Evolutionary conservation across 2,888 invertebrate genomes (phyloP), one percentile per base, ranked within the genome.

Genomic region (Agapostemon virescens): DNA sequence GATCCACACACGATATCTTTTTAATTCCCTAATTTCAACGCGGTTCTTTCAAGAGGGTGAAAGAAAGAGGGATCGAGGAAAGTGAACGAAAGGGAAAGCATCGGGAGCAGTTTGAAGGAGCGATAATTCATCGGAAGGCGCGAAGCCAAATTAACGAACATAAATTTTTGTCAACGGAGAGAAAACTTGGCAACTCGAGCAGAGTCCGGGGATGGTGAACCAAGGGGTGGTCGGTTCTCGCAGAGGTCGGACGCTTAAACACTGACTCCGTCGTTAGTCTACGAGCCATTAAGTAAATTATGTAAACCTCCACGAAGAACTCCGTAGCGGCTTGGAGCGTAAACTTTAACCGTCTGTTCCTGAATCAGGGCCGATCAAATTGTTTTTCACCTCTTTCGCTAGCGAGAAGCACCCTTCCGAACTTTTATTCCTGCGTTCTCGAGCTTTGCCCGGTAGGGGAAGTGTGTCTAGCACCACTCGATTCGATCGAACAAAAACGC

Each of bases 231-330:
- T 38, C 55, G 70, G 77, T 84, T 78, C 82, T 68, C 52, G 49
- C 11, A n/a, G n/a, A 74, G 36, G 55, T 55, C 75, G 74, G 69
- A 66, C 74, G 81, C 72, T 85, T 85, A 81, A 86, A 77, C 84
- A 67, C 72, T 66, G 78, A 68, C 76, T 73, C 79, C 81, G 61
- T 81, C 87, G 84, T 86, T 86, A 86, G 84, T 84, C 84, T 79
- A 86, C 84, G 85, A 86, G 83, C 86, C 86, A 86, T 86, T 86
- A 86, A 79, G 79, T 85, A 85, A 86, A 86, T 86, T 86, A 86
- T 85, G 83, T 74, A 85, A 78, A 77, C 77, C 68, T 45, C 68
- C 33, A 69, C 81, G 72, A 83, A 83, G 70, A 81, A 69, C 77
- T 83, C 67, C 69, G 61, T 74, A 81, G 30, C 69, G 82, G 73